Percentiles rank a stretch among this genome's conserved stretches.
phyloP scores from a whole-genome alignment of 2,888 invertebrate species.

The Ariolimax columbianus region DNA sequence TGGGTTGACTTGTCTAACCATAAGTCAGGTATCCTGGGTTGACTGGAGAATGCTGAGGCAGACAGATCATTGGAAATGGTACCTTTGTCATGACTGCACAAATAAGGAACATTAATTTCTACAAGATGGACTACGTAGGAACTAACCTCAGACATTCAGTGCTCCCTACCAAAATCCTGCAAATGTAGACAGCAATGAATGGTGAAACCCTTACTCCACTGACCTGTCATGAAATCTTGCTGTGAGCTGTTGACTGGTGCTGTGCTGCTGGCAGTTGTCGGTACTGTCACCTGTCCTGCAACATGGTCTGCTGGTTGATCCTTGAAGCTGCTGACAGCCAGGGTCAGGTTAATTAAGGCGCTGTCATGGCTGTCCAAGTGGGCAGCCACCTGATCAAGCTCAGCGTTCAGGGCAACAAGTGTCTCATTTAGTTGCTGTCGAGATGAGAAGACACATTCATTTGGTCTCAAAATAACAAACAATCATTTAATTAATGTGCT shows the following conservation, averaged over 20 bases:
- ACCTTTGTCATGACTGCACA: too few relatives aligned
- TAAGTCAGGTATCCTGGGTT: too few relatives aligned
- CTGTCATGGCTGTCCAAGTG: neutral
- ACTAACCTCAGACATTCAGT: too few relatives aligned
- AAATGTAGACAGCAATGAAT: too few relatives aligned
- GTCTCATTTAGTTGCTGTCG: slow-evolving; percentile 6
- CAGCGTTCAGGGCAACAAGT: neutral
- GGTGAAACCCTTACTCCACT: too few relatives aligned
- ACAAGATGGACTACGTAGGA: too few relatives aligned
- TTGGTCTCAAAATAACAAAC: neutral
- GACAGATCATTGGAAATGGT: too few relatives aligned
- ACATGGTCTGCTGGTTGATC: neutral
- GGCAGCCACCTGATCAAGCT: neutral
- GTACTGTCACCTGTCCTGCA: neutral
- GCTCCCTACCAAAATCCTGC: too few relatives aligned
- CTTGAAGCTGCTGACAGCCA: neutral
- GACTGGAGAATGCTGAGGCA: too few relatives aligned
- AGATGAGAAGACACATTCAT: neutral
- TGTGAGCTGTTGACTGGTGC: neutral
- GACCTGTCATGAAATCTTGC: neutral
- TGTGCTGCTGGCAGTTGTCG: neutral
- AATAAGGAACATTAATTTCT: too few relatives aligned
- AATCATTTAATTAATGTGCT: neutral
- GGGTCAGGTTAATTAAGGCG: slow-evolving; percentile 40
- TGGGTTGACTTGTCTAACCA: too few relatives aligned